These are phyloP conservation scores for Alloplasta piceator DNA, from an alignment of 2,888 invertebrate species.

Conservation along the genomic window DNA sequence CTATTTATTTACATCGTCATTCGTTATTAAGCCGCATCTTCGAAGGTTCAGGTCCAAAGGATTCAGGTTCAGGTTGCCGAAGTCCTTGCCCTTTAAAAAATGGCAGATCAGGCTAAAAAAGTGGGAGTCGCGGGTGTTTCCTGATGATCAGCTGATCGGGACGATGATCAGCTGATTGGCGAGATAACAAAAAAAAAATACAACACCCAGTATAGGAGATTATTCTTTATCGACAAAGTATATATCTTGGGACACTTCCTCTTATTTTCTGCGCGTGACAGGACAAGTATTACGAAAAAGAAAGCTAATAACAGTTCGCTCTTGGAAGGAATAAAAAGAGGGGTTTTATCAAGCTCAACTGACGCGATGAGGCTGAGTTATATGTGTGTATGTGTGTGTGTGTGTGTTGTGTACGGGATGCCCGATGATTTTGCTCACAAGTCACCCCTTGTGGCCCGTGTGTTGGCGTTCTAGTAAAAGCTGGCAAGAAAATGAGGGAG, in stretches of 20 bases:
- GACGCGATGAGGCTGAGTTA: conserved; percentile 33
- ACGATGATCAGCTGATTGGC: neutral
- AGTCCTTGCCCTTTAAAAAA: no score
- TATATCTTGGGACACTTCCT: conserved; percentile 75
- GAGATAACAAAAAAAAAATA: neutral
- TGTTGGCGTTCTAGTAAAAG: conserved; percentile 52
- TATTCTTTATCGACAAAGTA: conserved; percentile 68
- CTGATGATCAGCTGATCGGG: neutral
- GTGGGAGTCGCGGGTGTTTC: no score
- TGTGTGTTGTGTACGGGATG: no score
- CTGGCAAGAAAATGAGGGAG: conserved; percentile 66
- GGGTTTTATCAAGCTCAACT: conserved; percentile 50
- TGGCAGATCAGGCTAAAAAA: no score
- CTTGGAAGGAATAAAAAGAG: conserved; percentile 57
- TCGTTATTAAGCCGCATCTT: neutral
- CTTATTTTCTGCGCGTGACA: conserved; percentile 82
- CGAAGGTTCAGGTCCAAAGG: no score
- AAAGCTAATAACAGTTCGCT: conserved; percentile 81
- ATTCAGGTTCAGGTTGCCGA: no score
- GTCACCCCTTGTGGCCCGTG: conserved; percentile 63
- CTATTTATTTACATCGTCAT: neutral
- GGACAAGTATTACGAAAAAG: conserved; percentile 80
- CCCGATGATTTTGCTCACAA: conserved; percentile 50
- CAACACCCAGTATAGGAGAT: conserved; percentile 22
- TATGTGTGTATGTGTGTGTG: conserved; percentile 59